Evolutionary conservation across 1,140 invertebrate genomes (phyloP), one percentile per base, ranked within the genome.

Genomic region (Saccostrea cuccullata): DNA sequence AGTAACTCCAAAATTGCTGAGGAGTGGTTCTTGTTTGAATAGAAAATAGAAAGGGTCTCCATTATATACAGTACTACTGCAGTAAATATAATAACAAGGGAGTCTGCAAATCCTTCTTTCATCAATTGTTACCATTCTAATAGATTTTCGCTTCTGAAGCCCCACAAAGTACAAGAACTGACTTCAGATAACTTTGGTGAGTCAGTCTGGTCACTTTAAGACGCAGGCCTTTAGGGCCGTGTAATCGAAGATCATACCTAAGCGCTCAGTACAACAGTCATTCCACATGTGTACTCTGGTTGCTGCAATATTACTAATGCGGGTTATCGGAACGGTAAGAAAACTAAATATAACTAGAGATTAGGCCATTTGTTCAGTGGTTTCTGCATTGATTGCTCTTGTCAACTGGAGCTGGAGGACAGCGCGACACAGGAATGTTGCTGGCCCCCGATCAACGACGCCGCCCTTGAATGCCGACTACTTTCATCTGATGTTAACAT

Each of bases 291-390:
- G 26, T 77, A 4, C 70, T 36, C 9, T 36, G 70, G 70, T 77
- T 77, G 70, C 26, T 77, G 26, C 70, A 77, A 77, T 77, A 77
- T 77, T 77, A 77, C 70, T 77, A 77, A 77, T 77, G 26, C 70
- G 12, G 70, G 70, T 77, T 77, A 77, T 77, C 70, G 26, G 70
- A 36, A 77, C 70, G 26, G 70, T 77, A 30, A 30, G 70, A 77
- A 77, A 77, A 15, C 70, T 77, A 77, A 77, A 77, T 36, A 77
- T 77, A 77, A 77, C 70, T 77, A 77, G 70, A 77, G 70, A 77
- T 77, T 77, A 77, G 70, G 70, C 70, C 70, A 36, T 77, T 77
- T 77, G 70, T 77, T 30, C 26, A 13, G 70, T 36, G 26, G 70
- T 77, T 26, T 12, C 70, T 17, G 11, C 70, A 77, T 26, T 77